Evolutionary conservation across 2,888 invertebrate genomes (phyloP).

Genomic region (Reticulitermes lucifugus): DNA sequence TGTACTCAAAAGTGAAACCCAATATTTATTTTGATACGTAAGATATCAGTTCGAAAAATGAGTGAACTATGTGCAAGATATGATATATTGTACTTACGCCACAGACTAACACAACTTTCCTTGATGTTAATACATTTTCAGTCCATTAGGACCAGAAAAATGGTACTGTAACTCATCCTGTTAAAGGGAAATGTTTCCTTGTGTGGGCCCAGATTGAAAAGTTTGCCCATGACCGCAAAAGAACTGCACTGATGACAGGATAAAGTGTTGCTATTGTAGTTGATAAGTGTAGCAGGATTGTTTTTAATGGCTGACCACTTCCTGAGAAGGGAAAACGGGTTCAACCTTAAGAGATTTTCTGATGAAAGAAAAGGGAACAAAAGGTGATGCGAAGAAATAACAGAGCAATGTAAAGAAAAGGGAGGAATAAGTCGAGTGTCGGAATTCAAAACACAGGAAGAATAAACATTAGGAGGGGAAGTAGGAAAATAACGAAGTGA

Average conservation of each 20-base stretch:
- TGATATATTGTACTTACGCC: too few relatives aligned
- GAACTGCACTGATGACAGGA: slow-evolving; percentile 3
- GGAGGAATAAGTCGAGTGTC: neutral
- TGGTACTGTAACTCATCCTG: too few relatives aligned
- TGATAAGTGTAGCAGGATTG: slow-evolving; percentile 14
- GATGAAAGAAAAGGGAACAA: neutral
- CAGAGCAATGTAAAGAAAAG: neutral
- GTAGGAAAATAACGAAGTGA: neutral
- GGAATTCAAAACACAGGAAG: slow-evolving; percentile 1
- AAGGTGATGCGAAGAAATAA: neutral
- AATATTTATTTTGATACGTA: too few relatives aligned
- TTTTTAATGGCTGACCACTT: slow-evolving; percentile 33
- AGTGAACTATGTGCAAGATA: too few relatives aligned
- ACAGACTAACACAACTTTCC: too few relatives aligned
- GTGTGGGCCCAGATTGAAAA: neutral
- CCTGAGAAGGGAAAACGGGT: neutral
- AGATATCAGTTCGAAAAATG: too few relatives aligned
- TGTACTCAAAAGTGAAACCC: too few relatives aligned
- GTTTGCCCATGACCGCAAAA: neutral
- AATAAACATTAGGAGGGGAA: neutral
- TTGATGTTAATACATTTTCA: too few relatives aligned
- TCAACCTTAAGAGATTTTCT: neutral
- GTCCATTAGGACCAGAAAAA: too few relatives aligned
- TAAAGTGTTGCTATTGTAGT: slow-evolving; percentile 30
- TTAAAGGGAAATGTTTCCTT: too few relatives aligned